Percentiles rank a stretch among this genome's conserved stretches.
phyloP scores from a whole-genome alignment of 2,113 vertebrate species.

The Petaurus breviceps region DNA sequence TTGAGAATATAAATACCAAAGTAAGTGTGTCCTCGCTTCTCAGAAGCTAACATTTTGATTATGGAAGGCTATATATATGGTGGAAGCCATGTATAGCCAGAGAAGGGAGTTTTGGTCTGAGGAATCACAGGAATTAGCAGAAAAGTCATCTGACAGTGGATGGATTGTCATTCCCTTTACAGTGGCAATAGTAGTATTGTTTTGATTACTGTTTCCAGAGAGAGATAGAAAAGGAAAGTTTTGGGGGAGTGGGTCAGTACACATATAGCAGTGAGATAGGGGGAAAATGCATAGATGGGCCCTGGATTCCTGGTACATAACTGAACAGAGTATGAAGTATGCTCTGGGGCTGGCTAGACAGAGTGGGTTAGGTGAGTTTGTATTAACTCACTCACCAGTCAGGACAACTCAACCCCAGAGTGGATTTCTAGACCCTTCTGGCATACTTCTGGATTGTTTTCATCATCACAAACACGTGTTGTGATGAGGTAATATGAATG shows the following conservation, averaged over 20 bases:
- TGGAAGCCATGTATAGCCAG: not conserved
- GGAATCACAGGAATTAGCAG: not conserved
- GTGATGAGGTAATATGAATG: not conserved
- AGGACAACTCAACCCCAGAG: not conserved
- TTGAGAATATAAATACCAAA: not conserved
- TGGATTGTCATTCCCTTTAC: not conserved
- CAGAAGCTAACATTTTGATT: not conserved
- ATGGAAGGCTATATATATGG: not conserved
- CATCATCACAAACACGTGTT: not conserved
- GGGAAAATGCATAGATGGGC: not conserved
- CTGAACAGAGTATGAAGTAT: not conserved
- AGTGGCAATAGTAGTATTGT: not conserved
- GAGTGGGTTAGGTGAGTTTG: not conserved
- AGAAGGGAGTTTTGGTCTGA: not conserved
- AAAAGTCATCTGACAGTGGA: not conserved
- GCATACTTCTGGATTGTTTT: not conserved
- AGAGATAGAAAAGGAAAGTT: too few species aligned
- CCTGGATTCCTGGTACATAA: not conserved
- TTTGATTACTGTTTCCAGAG: too few species aligned
- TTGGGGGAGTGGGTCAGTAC: too few species aligned
- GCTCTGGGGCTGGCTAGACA: not conserved
- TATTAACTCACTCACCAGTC: not conserved
- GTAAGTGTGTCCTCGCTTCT: not conserved
- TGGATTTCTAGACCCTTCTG: not conserved
- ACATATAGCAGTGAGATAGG: not conserved